Conservation (phyloP, 2,797 vertebrate genomes). For the Poecilia velifera region DNA sequence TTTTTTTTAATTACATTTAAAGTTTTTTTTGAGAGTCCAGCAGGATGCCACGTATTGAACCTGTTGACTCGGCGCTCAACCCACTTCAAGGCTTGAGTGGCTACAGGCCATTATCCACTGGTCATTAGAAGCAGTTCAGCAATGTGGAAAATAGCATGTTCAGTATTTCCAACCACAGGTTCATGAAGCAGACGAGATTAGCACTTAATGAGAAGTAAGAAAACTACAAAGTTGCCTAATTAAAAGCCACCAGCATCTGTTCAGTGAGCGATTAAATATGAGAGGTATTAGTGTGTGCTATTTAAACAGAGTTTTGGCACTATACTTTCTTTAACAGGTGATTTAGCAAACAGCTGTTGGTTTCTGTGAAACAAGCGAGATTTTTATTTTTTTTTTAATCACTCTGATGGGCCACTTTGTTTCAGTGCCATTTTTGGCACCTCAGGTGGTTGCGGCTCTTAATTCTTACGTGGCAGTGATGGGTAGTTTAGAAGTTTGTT, state of each 20-base stretch:
- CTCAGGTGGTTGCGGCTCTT: constrained; percentile 49
- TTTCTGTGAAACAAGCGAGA: constrained; percentile 56
- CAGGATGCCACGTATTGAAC: constrained; percentile 35
- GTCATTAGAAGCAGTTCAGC: constrained; percentile 76
- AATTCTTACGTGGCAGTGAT: constrained; percentile 46
- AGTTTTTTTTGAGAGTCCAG: constrained; percentile 22
- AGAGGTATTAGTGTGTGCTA: constrained; percentile 67
- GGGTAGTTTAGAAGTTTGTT: constrained; percentile 44
- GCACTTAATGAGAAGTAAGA: constrained; percentile 62
- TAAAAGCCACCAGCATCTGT: constrained; percentile 80
- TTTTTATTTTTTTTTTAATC: constrained; percentile 24
- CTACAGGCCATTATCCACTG: constrained; percentile 69
- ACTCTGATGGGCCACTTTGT: constrained; percentile 60
- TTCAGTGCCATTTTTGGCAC: constrained; percentile 54
- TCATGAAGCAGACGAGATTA: constrained; percentile 70
- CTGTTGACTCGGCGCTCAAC: constrained; percentile 44
- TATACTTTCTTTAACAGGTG: constrained; percentile 78
- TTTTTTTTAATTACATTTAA: neutral
- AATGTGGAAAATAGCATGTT: constrained; percentile 74
- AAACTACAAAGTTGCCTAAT: constrained; percentile 74
- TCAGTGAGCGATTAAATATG: constrained; percentile 75
- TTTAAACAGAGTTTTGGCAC: constrained; percentile 71
- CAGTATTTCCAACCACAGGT: constrained; percentile 68
- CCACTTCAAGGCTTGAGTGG: constrained; percentile 44
- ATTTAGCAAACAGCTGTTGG: constrained; percentile 80